Evolutionary conservation across 2,888 invertebrate genomes (phyloP), one percentile per base, ranked within the genome.

Genomic region (Rhingia campestris): DNA sequence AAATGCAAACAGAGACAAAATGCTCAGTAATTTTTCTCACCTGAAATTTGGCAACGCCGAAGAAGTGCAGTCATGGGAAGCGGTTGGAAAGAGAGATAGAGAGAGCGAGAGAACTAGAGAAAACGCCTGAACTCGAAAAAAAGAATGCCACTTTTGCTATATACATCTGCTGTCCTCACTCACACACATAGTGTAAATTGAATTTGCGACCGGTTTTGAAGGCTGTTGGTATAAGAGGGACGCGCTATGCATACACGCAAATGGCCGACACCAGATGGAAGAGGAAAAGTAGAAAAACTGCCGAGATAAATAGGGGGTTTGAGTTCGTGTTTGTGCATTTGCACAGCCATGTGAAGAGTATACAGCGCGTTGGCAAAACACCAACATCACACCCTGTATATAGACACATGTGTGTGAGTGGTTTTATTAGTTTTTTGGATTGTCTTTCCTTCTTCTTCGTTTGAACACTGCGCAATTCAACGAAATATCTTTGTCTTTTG

Each of bases 181-280:
- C 70, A 58, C 14, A 59, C 84, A 80, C 33, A 56, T 54, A 54
- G 32, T 37, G 3, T 22, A n/a, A 33, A 75, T 66, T 74, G 9
- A 45, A 64, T 70, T 84, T 66, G 22, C 66, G 70, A 80, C 84
- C 80, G 84, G 80, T 84, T 84, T 80, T 43, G n/a, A 67, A 58
- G 59, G 54, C 74, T 80, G 66, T 80, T 80, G 47, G 84, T 70
- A 84, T 74, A 84, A 84, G 84, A 75, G 80, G 84, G 80, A 84
- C 84, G 84, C 84, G 70, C 74, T 80, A 47, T 45, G 45, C 66
- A 80, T 49, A 84, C 80, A 75, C 51, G 59, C 64, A 80, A 75
- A 76, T 22, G 6, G 14, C 3, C 14, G n/a, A 30, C 63, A 77
- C 56, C 43, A 74, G 69, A 43, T 32, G 74, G 67, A 84, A 74